These are phyloP conservation scores for Caenorhabditis panamensis DNA, from an alignment of 2,888 invertebrate genomes.

Conservation along the genomic window DNA sequence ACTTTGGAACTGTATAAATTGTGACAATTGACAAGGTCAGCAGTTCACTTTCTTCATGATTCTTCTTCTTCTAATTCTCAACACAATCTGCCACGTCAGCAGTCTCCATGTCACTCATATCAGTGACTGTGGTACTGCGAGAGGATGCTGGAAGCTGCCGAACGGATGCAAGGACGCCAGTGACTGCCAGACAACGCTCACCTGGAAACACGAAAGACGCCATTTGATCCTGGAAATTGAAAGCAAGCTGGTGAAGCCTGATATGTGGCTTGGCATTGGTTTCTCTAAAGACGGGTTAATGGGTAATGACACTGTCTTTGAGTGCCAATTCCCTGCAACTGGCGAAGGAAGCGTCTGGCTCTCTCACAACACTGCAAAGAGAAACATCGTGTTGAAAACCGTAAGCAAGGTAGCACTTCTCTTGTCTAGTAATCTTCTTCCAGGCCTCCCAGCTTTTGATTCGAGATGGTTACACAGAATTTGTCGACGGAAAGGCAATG, in stretches of 20 bases:
- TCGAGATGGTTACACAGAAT: conserved; percentile 64
- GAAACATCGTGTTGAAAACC: conserved; percentile 59
- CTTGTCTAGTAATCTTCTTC: no score
- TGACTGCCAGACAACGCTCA: conserved; percentile 70
- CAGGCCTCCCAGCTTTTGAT: conserved; percentile 62
- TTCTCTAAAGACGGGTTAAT: conserved; percentile 69
- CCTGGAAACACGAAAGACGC: conserved; percentile 69
- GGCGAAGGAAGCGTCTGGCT: conserved; percentile 58
- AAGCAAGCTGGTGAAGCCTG: conserved; percentile 50
- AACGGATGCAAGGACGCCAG: conserved; percentile 74
- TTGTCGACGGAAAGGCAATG: conserved; percentile 59
- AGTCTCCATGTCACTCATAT: conserved; percentile 65
- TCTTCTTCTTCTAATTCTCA: conserved; percentile 8
- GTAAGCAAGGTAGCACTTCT: no score
- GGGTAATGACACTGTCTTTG: conserved; percentile 82
- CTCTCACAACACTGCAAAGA: conserved; percentile 64
- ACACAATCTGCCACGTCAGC: conserved; percentile 27
- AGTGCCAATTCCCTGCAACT: conserved; percentile 77
- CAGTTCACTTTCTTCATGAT: conserved; percentile 13
- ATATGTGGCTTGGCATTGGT: conserved; percentile 71
- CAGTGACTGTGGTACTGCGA: conserved; percentile 76
- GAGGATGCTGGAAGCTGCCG: conserved; percentile 81
- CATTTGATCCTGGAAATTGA: conserved; percentile 69
- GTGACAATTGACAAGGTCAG: background rate
- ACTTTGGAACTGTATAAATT: conserved; percentile 32